These are phyloP conservation scores for Mus minutoides DNA, from an alignment of 2,797 vertebrate species.

Conservation along the genomic window DNA sequence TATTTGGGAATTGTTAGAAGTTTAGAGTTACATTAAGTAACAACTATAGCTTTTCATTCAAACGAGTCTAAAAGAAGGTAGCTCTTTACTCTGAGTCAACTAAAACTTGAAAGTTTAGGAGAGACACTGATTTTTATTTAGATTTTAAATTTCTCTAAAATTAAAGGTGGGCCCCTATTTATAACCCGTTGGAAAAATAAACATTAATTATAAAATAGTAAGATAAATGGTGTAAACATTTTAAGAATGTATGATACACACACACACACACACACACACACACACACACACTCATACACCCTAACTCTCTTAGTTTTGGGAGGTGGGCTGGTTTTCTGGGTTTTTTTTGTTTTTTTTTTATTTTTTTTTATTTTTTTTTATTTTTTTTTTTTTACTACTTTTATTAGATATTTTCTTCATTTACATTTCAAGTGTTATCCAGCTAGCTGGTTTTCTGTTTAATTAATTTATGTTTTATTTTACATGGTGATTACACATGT, in stretches of 20 bases:
- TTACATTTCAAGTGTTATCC: no score
- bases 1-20: constrained; percentile 52
- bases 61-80: constrained; percentile 24
- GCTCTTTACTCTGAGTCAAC: not conserved
- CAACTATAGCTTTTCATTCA: constrained; percentile 31
- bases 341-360: not conserved
- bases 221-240: constrained; percentile 17
- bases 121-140: constrained; percentile 17
- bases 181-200: constrained; percentile 12
- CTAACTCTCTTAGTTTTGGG: constrained; percentile 23
- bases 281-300: not conserved
- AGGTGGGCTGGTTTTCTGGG: not conserved
- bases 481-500: not conserved
- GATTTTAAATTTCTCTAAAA: constrained; percentile 55
- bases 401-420: no score
- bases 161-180: not conserved
- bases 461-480: not conserved
- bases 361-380: not conserved
- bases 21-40: constrained; percentile 22
- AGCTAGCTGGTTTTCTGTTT: not conserved
- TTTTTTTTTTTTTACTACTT: no score
- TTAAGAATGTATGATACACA: not conserved
- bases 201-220: constrained; percentile 36
- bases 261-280: not conserved
- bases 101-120: constrained; percentile 33